Base-by-base conservation (phyloP, 2,888 invertebrate genomes). In the Merodon equestris region DNA sequence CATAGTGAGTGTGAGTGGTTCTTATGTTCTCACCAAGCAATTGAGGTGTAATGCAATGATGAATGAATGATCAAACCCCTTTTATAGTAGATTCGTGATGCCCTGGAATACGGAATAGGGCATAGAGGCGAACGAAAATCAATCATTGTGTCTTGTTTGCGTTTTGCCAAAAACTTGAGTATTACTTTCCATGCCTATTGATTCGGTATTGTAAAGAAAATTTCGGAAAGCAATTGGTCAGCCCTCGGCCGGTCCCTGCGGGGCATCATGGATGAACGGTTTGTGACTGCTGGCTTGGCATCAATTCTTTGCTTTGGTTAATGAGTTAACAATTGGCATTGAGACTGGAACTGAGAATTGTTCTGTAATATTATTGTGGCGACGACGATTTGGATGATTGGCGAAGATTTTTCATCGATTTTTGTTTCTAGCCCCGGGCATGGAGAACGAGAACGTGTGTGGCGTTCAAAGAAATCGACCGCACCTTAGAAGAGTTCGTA, bases 131-230 rank as follows among this genome's bases (percentile, higher is more conserved):
- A 53, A 57, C 53, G 17, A 63, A 67, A 67, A 77, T 67, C 66
- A 77, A 72, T 72, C 68, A 79, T 63, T 51, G 47, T 73, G 45
- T 54, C 61, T 63, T 74, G 54, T 79, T 79, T 79, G 73, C 54
- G 61, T 58, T 77, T 53, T 63, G 67, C 36, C 73, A 58, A 73
- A 40, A 73, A 63, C 58, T 63, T 40, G 13, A 74, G 45, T 74
- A 18, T 53, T 63, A 10, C 57, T 45, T 10, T 3, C 2, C 27
- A 9, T 58, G 57, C 50, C 60, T 68, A 58, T 70, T 47, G 50
- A 51, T 60, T 53, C 57, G 19, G 64, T 57, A 45, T 74, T 68
- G 50, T 50, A 27, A 64, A 73, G 73, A 67, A 63, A 61, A 61
- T 57, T 61, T 66, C 38, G 44, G 45, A 70, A 70, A 64, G 48